phyloP scores from a whole-genome alignment of 2,113 vertebrate genomes.

The Nothocercus julius region DNA sequence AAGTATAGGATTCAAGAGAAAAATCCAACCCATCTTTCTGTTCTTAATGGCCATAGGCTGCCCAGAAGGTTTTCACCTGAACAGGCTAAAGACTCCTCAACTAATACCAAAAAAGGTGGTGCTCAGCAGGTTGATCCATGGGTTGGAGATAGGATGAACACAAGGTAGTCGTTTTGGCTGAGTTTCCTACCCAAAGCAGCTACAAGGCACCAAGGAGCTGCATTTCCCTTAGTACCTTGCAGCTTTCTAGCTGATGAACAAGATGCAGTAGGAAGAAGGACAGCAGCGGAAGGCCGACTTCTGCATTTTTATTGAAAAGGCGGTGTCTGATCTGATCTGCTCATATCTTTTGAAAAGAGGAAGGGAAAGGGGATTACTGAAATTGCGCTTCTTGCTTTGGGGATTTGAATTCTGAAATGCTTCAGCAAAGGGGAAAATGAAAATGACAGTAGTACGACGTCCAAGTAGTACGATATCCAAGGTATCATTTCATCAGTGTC shows the following conservation, averaged over 20 bases:
- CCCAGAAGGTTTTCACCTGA: not conserved
- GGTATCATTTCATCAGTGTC: not conserved
- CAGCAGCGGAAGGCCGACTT: rapidly evolving
- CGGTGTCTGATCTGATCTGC: not conserved
- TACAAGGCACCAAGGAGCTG: not conserved
- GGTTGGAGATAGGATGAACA: not conserved
- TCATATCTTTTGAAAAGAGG: not conserved
- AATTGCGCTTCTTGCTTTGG: not conserved
- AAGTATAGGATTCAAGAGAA: not conserved
- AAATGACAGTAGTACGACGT: not conserved
- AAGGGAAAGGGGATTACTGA: not conserved
- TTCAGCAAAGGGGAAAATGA: not conserved
- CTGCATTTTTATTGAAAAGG: not conserved
- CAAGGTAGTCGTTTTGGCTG: not conserved
- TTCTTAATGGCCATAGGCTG: not conserved
- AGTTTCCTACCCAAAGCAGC: not conserved
- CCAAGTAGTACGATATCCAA: not conserved
- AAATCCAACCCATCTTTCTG: not conserved
- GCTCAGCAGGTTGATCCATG: not conserved
- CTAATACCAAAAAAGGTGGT: not conserved
- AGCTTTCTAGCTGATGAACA: not conserved
- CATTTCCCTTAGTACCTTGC: not conserved
- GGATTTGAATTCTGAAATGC: not conserved
- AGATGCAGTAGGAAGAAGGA: not conserved
- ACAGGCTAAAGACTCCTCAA: not conserved